Conservation (phyloP, 1,140 invertebrate species). For the Physella acuta region DNA sequence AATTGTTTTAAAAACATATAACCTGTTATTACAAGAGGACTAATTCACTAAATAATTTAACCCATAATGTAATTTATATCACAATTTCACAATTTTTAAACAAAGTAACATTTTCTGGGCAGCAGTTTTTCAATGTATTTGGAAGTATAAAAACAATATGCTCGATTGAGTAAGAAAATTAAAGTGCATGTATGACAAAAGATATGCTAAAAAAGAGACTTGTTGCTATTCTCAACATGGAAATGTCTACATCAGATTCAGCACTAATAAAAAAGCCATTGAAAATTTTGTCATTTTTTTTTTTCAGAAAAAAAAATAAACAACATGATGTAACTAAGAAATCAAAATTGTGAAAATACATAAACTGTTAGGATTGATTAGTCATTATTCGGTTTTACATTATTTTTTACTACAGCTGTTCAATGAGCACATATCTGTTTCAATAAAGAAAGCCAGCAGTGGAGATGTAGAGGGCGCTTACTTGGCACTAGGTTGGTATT, state of each 20-base stretch:
- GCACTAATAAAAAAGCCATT: background rate
- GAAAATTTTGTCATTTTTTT: background rate
- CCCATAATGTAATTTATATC: too few relatives aligned
- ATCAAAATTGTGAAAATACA: background rate
- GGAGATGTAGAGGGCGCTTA: slow-evolving; percentile 39
- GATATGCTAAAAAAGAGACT: background rate
- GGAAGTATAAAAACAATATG: too few relatives aligned
- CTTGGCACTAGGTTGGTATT: slow-evolving; percentile 36
- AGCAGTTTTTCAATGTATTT: too few relatives aligned
- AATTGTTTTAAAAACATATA: background rate
- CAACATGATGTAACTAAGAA: too few relatives aligned
- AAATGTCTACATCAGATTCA: background rate
- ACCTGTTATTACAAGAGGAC: background rate
- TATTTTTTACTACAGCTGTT: slow-evolving; percentile 31
- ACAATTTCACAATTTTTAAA: too few relatives aligned
- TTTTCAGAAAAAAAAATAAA: too few relatives aligned
- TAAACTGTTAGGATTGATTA: background rate
- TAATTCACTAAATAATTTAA: too few relatives aligned
- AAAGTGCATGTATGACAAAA: too few relatives aligned
- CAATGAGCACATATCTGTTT: slow-evolving; percentile 36
- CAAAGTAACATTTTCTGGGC: too few relatives aligned
- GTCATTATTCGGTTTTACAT: background rate
- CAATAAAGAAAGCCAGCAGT: slow-evolving; percentile 30
- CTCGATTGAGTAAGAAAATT: too few relatives aligned
- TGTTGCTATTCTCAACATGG: too few relatives aligned